Base-by-base conservation (phyloP, 2,888 invertebrate species). In the Polydrusus tereticollis region DNA sequence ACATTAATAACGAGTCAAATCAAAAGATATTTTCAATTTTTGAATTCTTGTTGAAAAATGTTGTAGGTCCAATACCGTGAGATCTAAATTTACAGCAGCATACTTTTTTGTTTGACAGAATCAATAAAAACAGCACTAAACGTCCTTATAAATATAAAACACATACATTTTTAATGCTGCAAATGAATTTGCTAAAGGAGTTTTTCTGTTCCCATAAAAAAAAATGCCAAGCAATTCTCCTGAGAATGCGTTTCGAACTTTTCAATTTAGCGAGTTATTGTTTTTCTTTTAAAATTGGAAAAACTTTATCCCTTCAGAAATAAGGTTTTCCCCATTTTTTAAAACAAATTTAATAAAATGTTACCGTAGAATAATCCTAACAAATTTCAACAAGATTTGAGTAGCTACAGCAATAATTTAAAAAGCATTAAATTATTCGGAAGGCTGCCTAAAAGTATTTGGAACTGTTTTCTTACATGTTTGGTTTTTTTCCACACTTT, bases 211-310 rank as follows among this genome's bases (percentile, higher is more conserved):
- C n/a, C n/a, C n/a, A n/a, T n/a, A n/a, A n/a, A n/a, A n/a, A 21
- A 45, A 45, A 45, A 45, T 21, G 21, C 21, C 2, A 20, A 45
- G 45, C 45, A 10, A 20, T 10, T 45, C 45, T 45, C 45, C 4
- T 20, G 45, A 18, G 45, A 45, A 45, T 45, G 45, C 45, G 45
- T 21, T 21, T 21, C 12, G 21, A 45, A 45, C 45, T 45, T 45
- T 45, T 45, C 45, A 45, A 45, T 45, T 45, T 45, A 12, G 45
- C 45, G 14, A 21, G 20, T 45, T 45, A 45, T 45, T 45, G 45
- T 45, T 45, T 45, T 45, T 21, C 45, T 45, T 45, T 45, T 45
- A 45, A 21, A 45, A 45, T 45, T 45, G 45, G 12, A 45, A 45
- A 38, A 45, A 41, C 14, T 14, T 41, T 41, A 14, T 12, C 21